These are phyloP conservation scores for Tetramorium bicarinatum DNA, from an alignment of 2,888 invertebrate species.

Conservation along the genomic window DNA sequence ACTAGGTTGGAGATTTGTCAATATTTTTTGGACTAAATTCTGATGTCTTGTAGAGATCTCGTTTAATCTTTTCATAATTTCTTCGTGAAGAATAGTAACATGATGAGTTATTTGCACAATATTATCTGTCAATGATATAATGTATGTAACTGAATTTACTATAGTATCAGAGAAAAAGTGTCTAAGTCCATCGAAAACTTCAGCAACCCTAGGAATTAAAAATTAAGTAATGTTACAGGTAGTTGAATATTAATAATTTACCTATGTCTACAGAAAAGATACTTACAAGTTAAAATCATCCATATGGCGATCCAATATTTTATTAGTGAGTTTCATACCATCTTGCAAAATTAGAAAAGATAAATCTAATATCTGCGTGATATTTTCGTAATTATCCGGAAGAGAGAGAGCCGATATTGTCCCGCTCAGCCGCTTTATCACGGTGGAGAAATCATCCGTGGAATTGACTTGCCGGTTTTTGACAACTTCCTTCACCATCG, in stretches of 20 bases:
- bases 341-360: slow-evolving; percentile 76
- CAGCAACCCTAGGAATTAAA: slow-evolving; percentile 76
- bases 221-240: neutral
- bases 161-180: slow-evolving; percentile 76
- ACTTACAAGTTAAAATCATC: slow-evolving; percentile 78
- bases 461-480: slow-evolving; percentile 42
- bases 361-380: slow-evolving; percentile 77
- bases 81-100: slow-evolving; percentile 78
- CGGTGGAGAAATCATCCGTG: slow-evolving; percentile 56
- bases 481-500: slow-evolving; percentile 71
- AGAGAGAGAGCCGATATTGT: slow-evolving; percentile 48
- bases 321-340: slow-evolving; percentile 75
- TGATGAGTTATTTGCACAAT: slow-evolving; percentile 79
- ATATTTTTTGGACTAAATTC: slow-evolving; percentile 73
- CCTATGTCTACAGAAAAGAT: too few species aligned
- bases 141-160: slow-evolving; percentile 78
- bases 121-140: slow-evolving; percentile 77
- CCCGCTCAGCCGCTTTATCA: slow-evolving; percentile 63
- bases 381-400: slow-evolving; percentile 54
- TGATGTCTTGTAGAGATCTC: slow-evolving; percentile 76
- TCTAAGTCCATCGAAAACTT: slow-evolving; percentile 77
- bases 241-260: neutral
- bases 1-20: slow-evolving; percentile 76
- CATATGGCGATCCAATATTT: slow-evolving; percentile 74
- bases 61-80: slow-evolving; percentile 74